Evolutionary conservation across 2,113 vertebrate genomes (phyloP).

Genomic region (Podocnemis expansa): DNA sequence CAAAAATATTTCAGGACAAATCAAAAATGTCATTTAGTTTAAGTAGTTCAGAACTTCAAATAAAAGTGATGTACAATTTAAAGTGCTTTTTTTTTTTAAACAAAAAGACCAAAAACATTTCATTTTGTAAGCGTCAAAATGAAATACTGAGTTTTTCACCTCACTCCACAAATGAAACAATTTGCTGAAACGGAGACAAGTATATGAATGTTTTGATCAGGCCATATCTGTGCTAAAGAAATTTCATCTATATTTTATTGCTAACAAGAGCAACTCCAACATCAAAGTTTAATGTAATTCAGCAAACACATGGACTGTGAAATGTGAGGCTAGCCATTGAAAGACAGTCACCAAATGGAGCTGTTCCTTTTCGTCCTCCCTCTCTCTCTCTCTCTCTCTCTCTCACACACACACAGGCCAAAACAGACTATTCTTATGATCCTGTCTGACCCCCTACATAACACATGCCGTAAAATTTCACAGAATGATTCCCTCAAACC

Average conservation of each 20-base stretch:
- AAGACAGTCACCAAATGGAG: background rate
- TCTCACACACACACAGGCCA: background rate
- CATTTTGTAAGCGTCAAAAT: background rate
- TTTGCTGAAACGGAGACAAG: background rate
- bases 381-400: background rate
- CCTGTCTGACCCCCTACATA: background rate
- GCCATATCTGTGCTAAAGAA: background rate
- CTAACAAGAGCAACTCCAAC: background rate
- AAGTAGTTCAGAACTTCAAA: too few relatives aligned
- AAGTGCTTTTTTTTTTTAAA: background rate
- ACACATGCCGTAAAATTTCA: rapidly evolving
- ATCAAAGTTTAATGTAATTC: background rate
- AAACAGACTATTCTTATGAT: background rate
- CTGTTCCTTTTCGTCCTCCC: background rate
- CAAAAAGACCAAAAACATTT: background rate
- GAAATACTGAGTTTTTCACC: background rate
- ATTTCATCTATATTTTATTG: background rate
- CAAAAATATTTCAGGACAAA: background rate
- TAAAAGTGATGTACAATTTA: background rate
- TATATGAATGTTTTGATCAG: background rate
- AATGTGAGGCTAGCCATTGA: background rate
- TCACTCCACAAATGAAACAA: background rate
- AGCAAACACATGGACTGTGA: background rate
- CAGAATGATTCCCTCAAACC: background rate
- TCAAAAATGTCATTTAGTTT: background rate